Evolutionary conservation across 2,113 vertebrate genomes (phyloP), one percentile per base, ranked within the genome.

Genomic region (Ovis canadensis): DNA sequence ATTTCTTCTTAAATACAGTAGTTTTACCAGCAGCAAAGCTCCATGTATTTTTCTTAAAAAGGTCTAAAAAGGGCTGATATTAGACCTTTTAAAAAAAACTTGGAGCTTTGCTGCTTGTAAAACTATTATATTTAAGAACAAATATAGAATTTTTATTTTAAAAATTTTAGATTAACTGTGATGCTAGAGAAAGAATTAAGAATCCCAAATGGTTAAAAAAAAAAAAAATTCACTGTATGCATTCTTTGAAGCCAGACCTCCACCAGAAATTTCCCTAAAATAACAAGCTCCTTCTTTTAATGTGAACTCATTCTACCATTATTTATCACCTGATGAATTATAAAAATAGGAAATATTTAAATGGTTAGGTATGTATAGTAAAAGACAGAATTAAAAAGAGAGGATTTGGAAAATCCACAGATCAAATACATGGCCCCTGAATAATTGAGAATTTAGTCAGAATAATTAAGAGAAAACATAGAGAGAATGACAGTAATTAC

Each of bases 391-490:
- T 94, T 96, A 60, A 78, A 88, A 95, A 88, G 48, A 77, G 81
- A 88, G 82, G 81, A 96, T 96, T 96, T 96, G 77, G 86, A 90
- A 97, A 96, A 94, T 94, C 88, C 43, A 71, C 64, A 96, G 64
- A 96, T 94, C 97, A 94, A 97, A 97, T 78, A 92, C 36, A 45
- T 21, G 94, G 64, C 82, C n/a, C 21, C 21, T 96, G 67, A 88
- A 91, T 93, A 94, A 96, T 16, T 96, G 90, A 96, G 64, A 97
- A 71, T 96, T 93, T 95, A 92, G 40, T 94, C 23, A 94, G 74
- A 90, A 96, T 97, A 95, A 95, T 97, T 96, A 96, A 59, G 77
- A 10, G n/a, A 96, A 97, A 96, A 91, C 81, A 97, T 33, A 80
- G 48, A 94, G 45, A 92, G 52, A 97, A 94, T 93, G 88, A 90